These are phyloP conservation scores for Onychomys torridus DNA, from an alignment of 2,797 vertebrate species.

Conservation along the genomic window DNA sequence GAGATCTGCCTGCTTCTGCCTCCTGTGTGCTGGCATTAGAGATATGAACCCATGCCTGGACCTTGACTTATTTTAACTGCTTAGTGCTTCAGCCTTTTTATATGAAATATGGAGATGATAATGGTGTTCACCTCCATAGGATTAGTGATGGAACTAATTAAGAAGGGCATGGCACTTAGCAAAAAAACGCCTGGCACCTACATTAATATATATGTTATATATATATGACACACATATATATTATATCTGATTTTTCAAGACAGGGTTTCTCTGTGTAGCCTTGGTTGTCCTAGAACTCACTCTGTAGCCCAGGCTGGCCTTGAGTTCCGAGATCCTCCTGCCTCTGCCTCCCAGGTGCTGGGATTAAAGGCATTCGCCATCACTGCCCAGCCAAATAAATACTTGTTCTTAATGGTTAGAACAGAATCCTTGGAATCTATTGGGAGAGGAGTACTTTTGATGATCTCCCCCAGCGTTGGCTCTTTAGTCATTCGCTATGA, in stretches of 20 bases:
- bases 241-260: neutral
- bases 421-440: slow-evolving; percentile 7
- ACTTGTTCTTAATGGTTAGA: slow-evolving; percentile 40
- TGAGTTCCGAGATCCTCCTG: too few relatives aligned
- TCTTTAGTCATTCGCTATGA: neutral
- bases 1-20: neutral
- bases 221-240: too few relatives aligned
- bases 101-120: slow-evolving; percentile 12
- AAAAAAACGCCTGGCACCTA: neutral
- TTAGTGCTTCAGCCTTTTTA: slow-evolving; percentile 6
- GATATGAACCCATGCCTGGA: neutral
- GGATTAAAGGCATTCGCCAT: accelerated
- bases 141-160: neutral
- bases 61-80: slow-evolving; percentile 37
- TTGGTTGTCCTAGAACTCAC: neutral
- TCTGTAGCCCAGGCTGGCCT: too few relatives aligned
- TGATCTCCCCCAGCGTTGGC: neutral
- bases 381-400: neutral
- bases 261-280: neutral
- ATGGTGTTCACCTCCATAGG: neutral
- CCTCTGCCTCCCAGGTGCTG: neutral
- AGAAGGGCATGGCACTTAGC: neutral
- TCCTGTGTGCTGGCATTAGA: neutral
- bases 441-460: neutral
- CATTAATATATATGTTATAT: neutral